Conservation (phyloP, 2,888 invertebrate genomes). For the Nudaria mundana region DNA sequence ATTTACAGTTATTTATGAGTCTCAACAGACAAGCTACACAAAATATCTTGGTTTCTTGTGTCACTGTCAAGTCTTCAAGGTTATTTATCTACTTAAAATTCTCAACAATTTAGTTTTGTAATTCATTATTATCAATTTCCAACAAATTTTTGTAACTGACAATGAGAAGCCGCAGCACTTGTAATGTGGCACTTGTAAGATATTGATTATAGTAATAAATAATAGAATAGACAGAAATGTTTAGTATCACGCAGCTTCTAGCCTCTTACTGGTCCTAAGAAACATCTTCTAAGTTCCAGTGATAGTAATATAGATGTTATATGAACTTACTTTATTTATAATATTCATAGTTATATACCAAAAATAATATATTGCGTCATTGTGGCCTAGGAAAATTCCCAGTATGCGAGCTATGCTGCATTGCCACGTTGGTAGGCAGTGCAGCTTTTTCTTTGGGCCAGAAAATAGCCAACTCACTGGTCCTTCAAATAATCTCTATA, state of each 20-base stretch:
- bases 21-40: not conserved
- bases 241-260: slow-evolving; percentile 13
- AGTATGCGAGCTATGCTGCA: too few species aligned
- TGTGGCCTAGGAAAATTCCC: too few species aligned
- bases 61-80: too few species aligned
- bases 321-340: slow-evolving; percentile 9
- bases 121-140: too few species aligned
- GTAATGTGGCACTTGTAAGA: not conserved
- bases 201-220: slow-evolving; percentile 2
- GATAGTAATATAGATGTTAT: slow-evolving; percentile 25
- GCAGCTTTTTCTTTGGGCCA: too few species aligned
- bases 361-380: too few species aligned
- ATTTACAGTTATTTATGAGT: slow-evolving; percentile 5
- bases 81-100: not conserved
- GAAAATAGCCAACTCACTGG: too few species aligned
- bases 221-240: slow-evolving; percentile 17
- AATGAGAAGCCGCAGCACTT: too few species aligned
- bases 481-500: too few species aligned
- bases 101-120: not conserved
- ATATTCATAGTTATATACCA: not conserved
- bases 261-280: slow-evolving; percentile 19
- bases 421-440: too few species aligned
- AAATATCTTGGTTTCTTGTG: not conserved
- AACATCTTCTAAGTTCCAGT: slow-evolving; percentile 7
- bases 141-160: too few species aligned